Evolutionary conservation across 2,113 vertebrate genomes (phyloP), one percentile per base, ranked within the genome.

Genomic region (Uria lomvia): DNA sequence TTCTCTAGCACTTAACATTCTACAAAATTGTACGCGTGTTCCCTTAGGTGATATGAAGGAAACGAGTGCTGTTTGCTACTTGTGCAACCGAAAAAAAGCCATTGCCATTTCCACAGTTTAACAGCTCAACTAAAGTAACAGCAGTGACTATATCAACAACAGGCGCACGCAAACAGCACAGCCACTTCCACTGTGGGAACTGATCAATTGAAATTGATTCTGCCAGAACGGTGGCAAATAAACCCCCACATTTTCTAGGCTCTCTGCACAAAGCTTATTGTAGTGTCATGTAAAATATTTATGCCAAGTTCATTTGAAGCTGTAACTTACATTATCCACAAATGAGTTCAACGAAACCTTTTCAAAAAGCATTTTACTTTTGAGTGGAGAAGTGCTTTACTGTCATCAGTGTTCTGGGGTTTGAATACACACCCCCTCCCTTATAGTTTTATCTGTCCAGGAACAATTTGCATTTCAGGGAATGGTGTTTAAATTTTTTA

Each of bases 231-330:
- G 79, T 23, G 80, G 78, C 82, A 68, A 83, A 88, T 18, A 82
- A 84, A 26, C 17, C 66, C 58, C 59, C 12, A 2, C 42, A 7
- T 52, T 58, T 77, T 27, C 79, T 17, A 12, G 50, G 59, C 85
- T 72, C 66, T 63, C 71, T 47, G 76, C 67, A 66, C 79, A 77
- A 47, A 72, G 86, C 94, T 73, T 9, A 9, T 87, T 65, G 74
- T 45, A 12, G 56, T 40, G 75, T 62, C 40, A 3, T 13, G 53
- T 96, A 10, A 97, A 97, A 97, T 96, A 97, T 96, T 97, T 94
- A 96, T 94, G 49, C 63, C 29, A 27, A 49, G 80, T 89, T 94
- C 83, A 55, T 90, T 78, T 16, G 82, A 79, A 90, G 82, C 94
- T 87, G 79, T 80, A 68, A 78, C 73, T 83, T 68, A 22, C 40